These are phyloP conservation scores for Camelus bactrianus DNA, from an alignment of 2,113 vertebrate genomes.

Conservation along the genomic window DNA sequence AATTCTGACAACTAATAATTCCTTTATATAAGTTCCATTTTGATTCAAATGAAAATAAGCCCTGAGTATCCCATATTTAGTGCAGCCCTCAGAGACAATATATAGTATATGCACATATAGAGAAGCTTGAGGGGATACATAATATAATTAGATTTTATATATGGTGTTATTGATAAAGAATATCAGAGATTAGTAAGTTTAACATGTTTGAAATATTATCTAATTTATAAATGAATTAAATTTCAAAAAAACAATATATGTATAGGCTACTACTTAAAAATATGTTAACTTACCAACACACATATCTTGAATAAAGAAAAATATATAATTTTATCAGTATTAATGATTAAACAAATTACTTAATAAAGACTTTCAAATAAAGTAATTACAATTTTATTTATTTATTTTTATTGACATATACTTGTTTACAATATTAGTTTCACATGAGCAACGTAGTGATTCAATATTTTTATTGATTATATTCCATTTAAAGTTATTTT, in stretches of 20 bases:
- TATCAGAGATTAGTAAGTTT: not conserved
- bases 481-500: not conserved
- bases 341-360: not conserved
- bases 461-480: not conserved
- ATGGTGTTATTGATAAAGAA: not conserved
- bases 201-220: conserved; percentile 1
- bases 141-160: not conserved
- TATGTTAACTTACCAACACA: not conserved
- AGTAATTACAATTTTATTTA: not conserved
- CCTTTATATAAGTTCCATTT: not conserved
- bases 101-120: not conserved
- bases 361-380: not conserved
- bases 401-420: not conserved
- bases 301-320: not conserved
- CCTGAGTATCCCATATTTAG: not conserved
- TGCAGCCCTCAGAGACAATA: not conserved
- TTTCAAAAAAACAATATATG: not conserved
- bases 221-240: not conserved
- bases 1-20: not conserved
- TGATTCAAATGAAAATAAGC: not conserved
- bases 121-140: not conserved
- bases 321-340: not conserved
- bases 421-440: not conserved
- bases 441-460: not conserved
- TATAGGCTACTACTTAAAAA: not conserved